Evolutionary conservation across 2,113 vertebrate genomes (phyloP), one percentile per base, ranked within the genome.

Genomic region (Calidris pygmaea): DNA sequence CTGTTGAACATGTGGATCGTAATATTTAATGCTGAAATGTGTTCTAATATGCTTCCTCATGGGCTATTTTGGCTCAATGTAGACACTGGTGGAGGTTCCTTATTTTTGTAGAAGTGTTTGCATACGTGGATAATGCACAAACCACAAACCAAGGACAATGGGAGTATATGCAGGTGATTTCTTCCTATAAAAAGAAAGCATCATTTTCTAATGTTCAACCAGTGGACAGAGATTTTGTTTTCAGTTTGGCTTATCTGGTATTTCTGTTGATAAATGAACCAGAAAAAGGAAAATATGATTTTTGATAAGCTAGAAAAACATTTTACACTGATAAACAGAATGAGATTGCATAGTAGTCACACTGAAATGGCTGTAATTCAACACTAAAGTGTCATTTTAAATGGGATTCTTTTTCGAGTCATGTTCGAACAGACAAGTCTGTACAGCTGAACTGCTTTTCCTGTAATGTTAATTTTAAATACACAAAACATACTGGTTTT

Each of bases 311-410:
- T 76, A 81, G 78, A 58, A 88, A 93, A 96, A 66, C 43, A 89
- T 93, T 91, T 91, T 92, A 81, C 30, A 75, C 15, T 81, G 79
- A 92, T 91, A 92, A 97, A 89, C 39, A 92, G 47, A 95, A 56
- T 83, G 91, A 80, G 63, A 91, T 85, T 93, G 39, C 52, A 78
- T 85, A 79, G 12, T 41, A 90, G 65, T 92, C 77, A 87, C 34
- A 68, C 14, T 48, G 53, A 92, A 95, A 95, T 66, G 71, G 27
- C 58, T 93, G 56, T 75, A 94, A 90, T 93, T 92, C 84, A 95
- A 87, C 22, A 87, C 37, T 70, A 30, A 93, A 75, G 37, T 91
- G 63, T 89, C 41, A 92, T 87, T 95, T 97, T 81, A 83, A 92
- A 81, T 76, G 32, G 8, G 13, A 45, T 60, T 56, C 65, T 52